Evolutionary conservation across 2,797 vertebrate genomes (phyloP).

Genomic region (Oreochromis mossambicus): DNA sequence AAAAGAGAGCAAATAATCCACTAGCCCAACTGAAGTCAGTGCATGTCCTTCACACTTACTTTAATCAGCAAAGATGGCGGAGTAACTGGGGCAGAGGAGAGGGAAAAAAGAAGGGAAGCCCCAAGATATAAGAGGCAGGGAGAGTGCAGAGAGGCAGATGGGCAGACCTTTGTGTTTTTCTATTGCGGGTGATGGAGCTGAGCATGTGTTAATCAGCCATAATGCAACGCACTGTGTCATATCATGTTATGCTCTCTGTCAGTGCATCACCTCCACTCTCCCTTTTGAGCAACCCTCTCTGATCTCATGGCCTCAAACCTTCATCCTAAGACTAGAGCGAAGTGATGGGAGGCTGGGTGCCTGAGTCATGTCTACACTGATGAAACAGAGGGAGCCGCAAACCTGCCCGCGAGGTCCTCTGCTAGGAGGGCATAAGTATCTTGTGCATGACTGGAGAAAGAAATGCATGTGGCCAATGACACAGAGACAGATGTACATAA

Average conservation of each 20-base stretch:
- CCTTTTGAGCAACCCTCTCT: not conserved
- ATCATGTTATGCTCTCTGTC: conserved; percentile 55
- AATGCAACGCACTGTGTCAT: conserved; percentile 65
- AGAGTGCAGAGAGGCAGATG: not conserved
- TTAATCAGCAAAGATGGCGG: conserved; percentile 29
- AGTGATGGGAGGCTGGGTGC: not conserved
- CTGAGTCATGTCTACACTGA: conserved; percentile 60
- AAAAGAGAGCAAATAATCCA: conserved; percentile 25
- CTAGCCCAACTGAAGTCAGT: conserved; percentile 24
- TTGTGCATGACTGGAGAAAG: conserved; percentile 56
- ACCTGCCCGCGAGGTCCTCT: conserved; percentile 57
- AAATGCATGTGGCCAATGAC: conserved; percentile 53
- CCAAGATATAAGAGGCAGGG: not conserved
- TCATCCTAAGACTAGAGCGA: not conserved
- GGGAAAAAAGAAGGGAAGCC: not conserved
- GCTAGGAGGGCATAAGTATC: conserved; percentile 58
- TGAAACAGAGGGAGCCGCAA: conserved; percentile 56
- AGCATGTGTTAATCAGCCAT: conserved; percentile 69
- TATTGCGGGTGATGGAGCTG: conserved; percentile 33
- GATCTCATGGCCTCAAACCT: conserved; percentile 9
- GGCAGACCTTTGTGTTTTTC: conserved; percentile 44
- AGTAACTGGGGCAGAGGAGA: conserved; percentile 10
- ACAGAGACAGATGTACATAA: not conserved
- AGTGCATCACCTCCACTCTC: conserved; percentile 35
- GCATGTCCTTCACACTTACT: conserved; percentile 56